phyloP scores from a whole-genome alignment of 1,140 invertebrate genomes.

The Ceratosolen fusciceps region DNA sequence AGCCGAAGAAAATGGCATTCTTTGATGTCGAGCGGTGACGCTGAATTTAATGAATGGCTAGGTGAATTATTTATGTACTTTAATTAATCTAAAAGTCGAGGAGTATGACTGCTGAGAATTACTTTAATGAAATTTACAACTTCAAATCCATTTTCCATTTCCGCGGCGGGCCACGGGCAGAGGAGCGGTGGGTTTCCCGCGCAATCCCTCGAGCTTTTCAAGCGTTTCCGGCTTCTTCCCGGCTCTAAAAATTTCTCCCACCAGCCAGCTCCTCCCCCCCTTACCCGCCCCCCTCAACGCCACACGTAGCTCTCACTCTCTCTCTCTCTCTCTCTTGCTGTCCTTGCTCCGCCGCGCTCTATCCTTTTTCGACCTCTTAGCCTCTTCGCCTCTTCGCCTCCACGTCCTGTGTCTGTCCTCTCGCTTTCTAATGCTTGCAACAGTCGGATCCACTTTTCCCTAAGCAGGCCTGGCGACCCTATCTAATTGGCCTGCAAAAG shows the following conservation, averaged over 20 bases:
- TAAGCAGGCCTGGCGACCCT: conserved; percentile 36
- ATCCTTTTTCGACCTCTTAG: too few relatives aligned
- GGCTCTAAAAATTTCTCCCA: conserved; percentile 25
- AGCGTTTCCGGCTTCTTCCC: conserved; percentile 33
- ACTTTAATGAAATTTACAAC: conserved; percentile 44
- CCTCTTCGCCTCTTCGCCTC: background rate
- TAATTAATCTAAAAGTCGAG: conserved; percentile 34
- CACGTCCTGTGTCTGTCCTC: conserved; percentile 28
- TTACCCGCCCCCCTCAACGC: background rate
- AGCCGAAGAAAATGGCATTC: conserved; percentile 1
- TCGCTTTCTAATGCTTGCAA: conserved; percentile 32
- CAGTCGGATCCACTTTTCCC: conserved; percentile 36
- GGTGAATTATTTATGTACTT: conserved; percentile 28
- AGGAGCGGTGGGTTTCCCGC: background rate
- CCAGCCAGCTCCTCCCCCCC: background rate
- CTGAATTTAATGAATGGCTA: conserved; percentile 4
- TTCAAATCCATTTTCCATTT: conserved; percentile 40
- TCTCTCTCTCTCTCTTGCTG: too few relatives aligned
- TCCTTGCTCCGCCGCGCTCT: too few relatives aligned
- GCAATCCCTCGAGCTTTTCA: conserved; percentile 41
- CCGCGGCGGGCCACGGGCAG: background rate
- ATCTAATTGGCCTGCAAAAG: conserved; percentile 37
- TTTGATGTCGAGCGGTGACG: background rate
- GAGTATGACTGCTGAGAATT: conserved; percentile 30
- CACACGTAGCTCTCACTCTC: too few relatives aligned